phyloP scores from a whole-genome alignment of 2,797 vertebrate genomes.

The Sebastes trivittatus region DNA sequence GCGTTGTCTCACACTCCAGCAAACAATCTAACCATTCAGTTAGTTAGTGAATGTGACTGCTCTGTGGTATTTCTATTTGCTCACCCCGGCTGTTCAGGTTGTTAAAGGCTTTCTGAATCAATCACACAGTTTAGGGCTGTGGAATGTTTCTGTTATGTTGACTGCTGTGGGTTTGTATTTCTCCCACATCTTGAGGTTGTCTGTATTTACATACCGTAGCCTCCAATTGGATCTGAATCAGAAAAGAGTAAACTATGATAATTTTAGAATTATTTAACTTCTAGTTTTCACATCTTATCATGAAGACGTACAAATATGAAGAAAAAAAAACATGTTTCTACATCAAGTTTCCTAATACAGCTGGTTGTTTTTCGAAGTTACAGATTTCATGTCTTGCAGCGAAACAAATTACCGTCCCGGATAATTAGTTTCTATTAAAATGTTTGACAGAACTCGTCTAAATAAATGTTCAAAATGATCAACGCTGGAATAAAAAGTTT shows the following conservation, averaged over 20 bases:
- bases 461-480: background rate
- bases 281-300: background rate
- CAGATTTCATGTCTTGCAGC: background rate
- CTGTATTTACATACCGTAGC: background rate
- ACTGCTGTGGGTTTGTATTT: background rate
- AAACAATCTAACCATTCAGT: constrained; percentile 7
- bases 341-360: background rate
- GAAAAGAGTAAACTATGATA: background rate
- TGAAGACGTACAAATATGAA: background rate
- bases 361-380: background rate
- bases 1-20: background rate
- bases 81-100: background rate
- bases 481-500: background rate
- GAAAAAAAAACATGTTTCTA: background rate
- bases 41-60: background rate
- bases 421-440: background rate
- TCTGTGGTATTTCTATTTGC: constrained; percentile 7
- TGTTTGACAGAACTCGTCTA: background rate
- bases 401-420: background rate
- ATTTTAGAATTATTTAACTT: background rate
- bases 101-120: constrained; percentile 4
- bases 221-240: background rate
- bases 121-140: background rate
- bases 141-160: background rate
- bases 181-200: background rate